Conservation (phyloP, 92 coral and sea anemone genomes). For the Heliopora coerulea region DNA sequence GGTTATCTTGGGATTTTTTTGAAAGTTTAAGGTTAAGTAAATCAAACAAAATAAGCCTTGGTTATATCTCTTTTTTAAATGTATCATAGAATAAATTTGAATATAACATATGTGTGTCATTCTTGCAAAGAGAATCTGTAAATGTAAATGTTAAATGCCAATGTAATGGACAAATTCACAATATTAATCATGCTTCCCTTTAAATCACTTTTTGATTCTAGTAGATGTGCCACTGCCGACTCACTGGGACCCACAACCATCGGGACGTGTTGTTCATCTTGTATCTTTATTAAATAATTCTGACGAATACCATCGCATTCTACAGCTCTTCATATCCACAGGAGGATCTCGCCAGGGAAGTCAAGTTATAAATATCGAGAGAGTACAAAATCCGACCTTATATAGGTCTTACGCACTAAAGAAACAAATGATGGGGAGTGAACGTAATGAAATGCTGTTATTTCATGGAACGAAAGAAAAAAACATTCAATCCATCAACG, state of each 20-base stretch:
- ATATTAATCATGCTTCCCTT: no score
- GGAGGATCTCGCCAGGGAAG: constrained; percentile 21
- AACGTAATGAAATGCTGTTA: constrained; percentile 60
- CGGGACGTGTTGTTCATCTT: not conserved
- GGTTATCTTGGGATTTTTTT: no score
- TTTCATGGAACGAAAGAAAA: constrained; percentile 76
- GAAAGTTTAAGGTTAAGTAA: no score
- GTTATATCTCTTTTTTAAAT: no score
- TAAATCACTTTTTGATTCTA: no score
- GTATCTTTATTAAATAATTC: not conserved
- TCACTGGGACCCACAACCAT: constrained; percentile 28
- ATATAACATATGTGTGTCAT: no score
- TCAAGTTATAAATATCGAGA: constrained; percentile 53
- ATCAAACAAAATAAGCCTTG: no score
- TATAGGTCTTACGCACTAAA: constrained; percentile 57
- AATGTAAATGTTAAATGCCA: no score
- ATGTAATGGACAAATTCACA: no score
- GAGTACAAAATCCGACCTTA: constrained; percentile 78
- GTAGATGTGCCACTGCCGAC: not conserved
- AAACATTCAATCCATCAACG: constrained; percentile 58
- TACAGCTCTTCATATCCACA: constrained; percentile 29
- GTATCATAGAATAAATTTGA: no score
- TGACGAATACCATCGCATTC: constrained; percentile 59
- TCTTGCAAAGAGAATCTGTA: no score
- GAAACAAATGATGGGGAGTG: constrained; percentile 73